Evolutionary conservation across 2,888 invertebrate species (phyloP).

Genomic region (Saturnia pavonia): DNA sequence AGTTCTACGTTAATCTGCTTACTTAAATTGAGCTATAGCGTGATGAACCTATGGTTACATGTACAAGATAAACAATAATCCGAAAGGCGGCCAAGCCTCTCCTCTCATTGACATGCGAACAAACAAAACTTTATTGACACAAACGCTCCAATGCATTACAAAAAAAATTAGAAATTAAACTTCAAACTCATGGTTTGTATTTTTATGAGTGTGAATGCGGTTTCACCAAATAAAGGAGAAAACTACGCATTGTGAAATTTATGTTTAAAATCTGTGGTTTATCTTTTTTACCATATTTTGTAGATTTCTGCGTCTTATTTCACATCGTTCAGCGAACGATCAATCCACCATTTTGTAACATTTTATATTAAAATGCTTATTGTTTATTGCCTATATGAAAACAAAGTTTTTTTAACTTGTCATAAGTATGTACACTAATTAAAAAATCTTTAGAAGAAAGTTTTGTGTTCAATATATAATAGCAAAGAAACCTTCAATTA

Average conservation of each 20-base stretch:
- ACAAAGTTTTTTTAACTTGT: too few species aligned
- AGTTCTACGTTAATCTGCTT: neutral
- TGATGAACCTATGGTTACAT: neutral
- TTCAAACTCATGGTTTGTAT: neutral
- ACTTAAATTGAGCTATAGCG: neutral
- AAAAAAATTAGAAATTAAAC: constrained; percentile 9
- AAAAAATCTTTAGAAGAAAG: too few species aligned
- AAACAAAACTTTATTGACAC: constrained; percentile 3
- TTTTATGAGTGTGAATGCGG: neutral
- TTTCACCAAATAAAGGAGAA: constrained; percentile 11
- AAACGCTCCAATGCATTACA: neutral
- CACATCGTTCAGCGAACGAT: too few species aligned
- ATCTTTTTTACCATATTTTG: too few species aligned
- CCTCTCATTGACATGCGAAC: neutral
- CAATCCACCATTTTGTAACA: too few species aligned
- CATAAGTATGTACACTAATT: too few species aligned
- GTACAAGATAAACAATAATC: neutral
- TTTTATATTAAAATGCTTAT: too few species aligned
- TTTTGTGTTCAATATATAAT: too few species aligned
- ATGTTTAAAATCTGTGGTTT: too few species aligned
- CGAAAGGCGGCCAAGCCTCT: neutral
- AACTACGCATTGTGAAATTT: neutral
- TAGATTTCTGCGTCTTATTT: too few species aligned
- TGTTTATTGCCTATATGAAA: too few species aligned
- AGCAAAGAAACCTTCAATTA: too few species aligned